Percentiles rank a stretch among this genome's conserved stretches.
These are phyloP conservation scores for Orcinus orca DNA, from an alignment of 2,113 vertebrate genomes.

Conservation along the genomic window DNA sequence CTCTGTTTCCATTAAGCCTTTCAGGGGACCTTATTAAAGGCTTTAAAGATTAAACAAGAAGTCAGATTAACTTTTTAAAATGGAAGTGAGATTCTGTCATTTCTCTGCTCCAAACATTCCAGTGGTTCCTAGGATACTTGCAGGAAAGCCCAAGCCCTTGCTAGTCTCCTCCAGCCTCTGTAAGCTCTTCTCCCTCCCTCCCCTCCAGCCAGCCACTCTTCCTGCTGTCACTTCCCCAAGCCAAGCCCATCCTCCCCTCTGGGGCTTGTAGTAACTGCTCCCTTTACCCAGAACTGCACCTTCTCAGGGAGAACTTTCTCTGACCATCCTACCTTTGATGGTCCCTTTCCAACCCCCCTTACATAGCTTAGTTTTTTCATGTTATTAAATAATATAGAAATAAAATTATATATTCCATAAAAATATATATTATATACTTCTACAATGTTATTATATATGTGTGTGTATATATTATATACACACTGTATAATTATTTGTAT, in stretches of 20 bases:
- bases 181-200: neutral
- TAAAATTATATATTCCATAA: neutral
- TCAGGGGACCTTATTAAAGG: conserved; percentile 23
- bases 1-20: conserved; percentile 43
- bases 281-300: neutral
- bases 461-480: neutral
- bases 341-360: neutral
- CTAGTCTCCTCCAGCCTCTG: neutral
- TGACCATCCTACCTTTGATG: neutral
- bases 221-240: neutral
- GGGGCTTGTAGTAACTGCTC: too few relatives aligned
- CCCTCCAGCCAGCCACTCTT: neutral
- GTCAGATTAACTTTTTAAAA: conserved; percentile 38
- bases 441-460: neutral
- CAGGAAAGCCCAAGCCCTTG: neutral
- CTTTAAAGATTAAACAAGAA: conserved; percentile 66
- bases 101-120: conserved; percentile 24
- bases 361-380: neutral
- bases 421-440: neutral
- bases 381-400: neutral
- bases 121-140: neutral
- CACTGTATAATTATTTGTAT: neutral
- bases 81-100: conserved; percentile 17
- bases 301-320: neutral
- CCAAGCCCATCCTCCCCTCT: neutral